Base-by-base conservation (phyloP, 2,113 vertebrate genomes). In the Ceyx melanurus region DNA sequence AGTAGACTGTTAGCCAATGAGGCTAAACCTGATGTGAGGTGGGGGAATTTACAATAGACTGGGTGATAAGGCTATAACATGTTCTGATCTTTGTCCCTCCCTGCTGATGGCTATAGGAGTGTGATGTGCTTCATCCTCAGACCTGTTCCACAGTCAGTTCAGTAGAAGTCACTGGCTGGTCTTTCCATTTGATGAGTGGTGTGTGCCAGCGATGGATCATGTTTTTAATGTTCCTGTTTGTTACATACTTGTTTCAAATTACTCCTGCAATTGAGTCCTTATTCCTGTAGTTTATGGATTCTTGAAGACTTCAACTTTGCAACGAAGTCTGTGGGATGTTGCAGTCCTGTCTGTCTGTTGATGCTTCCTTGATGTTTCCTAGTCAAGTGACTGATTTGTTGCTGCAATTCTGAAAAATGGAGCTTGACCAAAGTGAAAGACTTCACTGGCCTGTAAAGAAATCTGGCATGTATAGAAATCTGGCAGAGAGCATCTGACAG, bases 301-400 rank as follows among this genome's bases (percentile, higher is more conserved):
- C 71, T 82, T 67, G 21, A 46, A 22, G 42, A 77, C 13, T 61
- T 81, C 40, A 76, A 3, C 50, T 71, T 33, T 31, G 46, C 35
- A 33, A 0, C 18, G 22, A 18, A 9, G 28, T 17, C 35, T 65
- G 29, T 4, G 5, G 31, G 37, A 7, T 66, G n/a, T 20, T 65
- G 20, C 10, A 9, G 25, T 81, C 29, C 33, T 70, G 43, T 17
- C 58, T 18, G 11, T 70, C 33, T 29, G 12, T 15, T 56, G 23
- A 58, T 37, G 18, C 26, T 37, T 60, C 66, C 33, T 10, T 31
- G 42, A 37, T 10, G 20, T 29, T 82, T 82, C 51, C 26, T 28
- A 16, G 10, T 45, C 20, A 20, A 68, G 43, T 1, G 10, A 74
- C 31, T 4, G 4, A 14, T 73, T 73, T 45, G 11, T 40, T 3